These are phyloP conservation scores for Falco berigora DNA, from an alignment of 2,797 vertebrate species.

Conservation along the genomic window DNA sequence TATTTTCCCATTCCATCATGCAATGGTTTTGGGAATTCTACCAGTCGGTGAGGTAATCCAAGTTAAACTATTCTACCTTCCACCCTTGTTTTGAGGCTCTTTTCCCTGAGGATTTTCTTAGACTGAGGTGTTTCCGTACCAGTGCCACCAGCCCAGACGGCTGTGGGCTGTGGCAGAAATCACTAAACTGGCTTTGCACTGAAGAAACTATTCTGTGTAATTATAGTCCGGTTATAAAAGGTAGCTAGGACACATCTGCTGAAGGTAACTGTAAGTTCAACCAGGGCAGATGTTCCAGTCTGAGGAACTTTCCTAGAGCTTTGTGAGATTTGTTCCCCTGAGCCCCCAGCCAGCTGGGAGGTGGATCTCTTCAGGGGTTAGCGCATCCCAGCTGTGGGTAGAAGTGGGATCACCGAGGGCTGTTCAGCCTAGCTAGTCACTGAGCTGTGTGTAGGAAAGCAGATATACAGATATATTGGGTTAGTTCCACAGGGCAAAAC, in stretches of 20 bases:
- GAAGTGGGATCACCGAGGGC: neutral
- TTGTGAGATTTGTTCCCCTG: neutral
- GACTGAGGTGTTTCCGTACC: neutral
- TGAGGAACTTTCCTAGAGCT: neutral
- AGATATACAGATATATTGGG: too few species aligned
- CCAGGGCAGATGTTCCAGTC: neutral
- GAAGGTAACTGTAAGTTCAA: neutral
- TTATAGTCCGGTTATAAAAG: neutral
- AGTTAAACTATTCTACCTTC: neutral
- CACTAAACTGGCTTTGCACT: neutral
- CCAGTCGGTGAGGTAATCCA: neutral
- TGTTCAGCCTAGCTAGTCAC: neutral
- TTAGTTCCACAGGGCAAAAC: neutral
- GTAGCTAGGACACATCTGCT: neutral
- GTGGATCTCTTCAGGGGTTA: neutral
- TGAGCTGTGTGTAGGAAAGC: neutral
- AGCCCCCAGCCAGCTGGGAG: neutral
- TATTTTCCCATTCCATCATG: neutral
- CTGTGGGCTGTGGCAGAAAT: neutral
- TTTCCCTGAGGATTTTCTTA: neutral
- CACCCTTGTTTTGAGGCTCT: neutral
- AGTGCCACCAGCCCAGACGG: neutral
- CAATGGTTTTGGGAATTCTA: neutral
- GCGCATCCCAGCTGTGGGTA: neutral
- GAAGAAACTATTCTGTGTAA: neutral